Evolutionary conservation across 2,888 invertebrate species (phyloP).

Genomic region (Drosophila testacea): DNA sequence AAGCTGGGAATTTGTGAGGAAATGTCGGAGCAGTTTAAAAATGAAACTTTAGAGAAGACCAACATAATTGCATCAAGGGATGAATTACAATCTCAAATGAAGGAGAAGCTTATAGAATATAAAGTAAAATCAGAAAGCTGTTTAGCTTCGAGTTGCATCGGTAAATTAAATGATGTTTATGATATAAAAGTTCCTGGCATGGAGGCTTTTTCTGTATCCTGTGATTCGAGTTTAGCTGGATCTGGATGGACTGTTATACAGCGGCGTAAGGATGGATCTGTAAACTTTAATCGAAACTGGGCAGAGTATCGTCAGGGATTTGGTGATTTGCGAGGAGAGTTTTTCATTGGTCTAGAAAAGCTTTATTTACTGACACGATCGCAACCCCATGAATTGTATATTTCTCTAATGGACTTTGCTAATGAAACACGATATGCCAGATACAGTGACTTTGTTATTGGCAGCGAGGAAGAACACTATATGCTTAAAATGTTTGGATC

Average conservation of each 20-base stretch:
- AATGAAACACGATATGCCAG: constrained; percentile 87
- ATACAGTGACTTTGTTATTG: constrained; percentile 88
- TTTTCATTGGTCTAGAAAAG: constrained; percentile 89
- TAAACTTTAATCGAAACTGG: constrained; percentile 88
- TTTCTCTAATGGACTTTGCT: constrained; percentile 88
- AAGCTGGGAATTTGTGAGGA: too few species aligned
- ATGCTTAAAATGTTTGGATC: constrained; percentile 88
- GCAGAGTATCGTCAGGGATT: constrained; percentile 89
- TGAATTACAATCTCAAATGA: not conserved
- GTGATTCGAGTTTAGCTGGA: constrained; percentile 85
- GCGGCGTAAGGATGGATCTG: constrained; percentile 88
- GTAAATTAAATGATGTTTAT: constrained; percentile 12
- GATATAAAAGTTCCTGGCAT: constrained; percentile 14
- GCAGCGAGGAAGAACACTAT: constrained; percentile 88
- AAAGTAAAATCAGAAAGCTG: not conserved
- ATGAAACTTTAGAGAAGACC: not conserved
- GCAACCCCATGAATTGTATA: constrained; percentile 86
- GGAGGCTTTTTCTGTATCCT: constrained; percentile 86
- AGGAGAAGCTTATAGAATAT: not conserved
- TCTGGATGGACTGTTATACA: constrained; percentile 90
- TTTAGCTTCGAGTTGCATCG: constrained; percentile 1
- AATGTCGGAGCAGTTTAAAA: too few species aligned
- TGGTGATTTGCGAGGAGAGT: constrained; percentile 89
- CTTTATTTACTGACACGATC: constrained; percentile 85
- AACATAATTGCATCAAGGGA: not conserved